Evolutionary conservation across 2,888 invertebrate genomes (phyloP), one percentile per base, ranked within the genome.

Genomic region (Cremastinae sp.): DNA sequence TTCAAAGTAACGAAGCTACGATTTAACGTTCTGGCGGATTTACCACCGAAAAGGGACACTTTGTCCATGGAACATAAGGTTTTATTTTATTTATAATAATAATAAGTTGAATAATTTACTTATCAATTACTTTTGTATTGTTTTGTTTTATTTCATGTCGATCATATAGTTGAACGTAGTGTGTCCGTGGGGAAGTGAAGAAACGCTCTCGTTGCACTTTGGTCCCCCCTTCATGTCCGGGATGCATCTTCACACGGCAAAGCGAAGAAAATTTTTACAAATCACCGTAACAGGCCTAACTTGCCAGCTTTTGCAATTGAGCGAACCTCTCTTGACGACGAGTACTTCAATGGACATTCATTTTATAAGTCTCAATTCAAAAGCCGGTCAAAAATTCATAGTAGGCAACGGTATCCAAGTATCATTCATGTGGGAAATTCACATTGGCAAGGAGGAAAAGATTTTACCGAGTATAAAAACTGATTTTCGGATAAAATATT

Each of bases 231-330:
- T 98, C 88, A 93, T 93, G 81, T 93, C 95, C 0, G 92, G 93
- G 0, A 95, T 96, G 92, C 93, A 95, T 64, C 91, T 98, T 10
- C 95, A 97, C 75, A 97, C 98, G 0, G 95, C 95, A 0, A 93
- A 94, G 82, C 92, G 93, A n/a, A 92, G 95, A 81, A 98, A 98
- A 90, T 97, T 96, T 85, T 88, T 97, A 14, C 96, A 97, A 88
- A 93, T 97, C 22, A 92, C 93, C 41, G 92, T 95, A 2, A 92
- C 93, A 3, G 94, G 95, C 45, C 90, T 92, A 45, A 89, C 90
- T 34, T 80, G 78, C 71, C 90, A 90, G 69, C 81, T 85, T 9
- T 73, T 91, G 3, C 87, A 89, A 74, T 81, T 92, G 34, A 88
- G 83, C 0, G 87, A 90, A 20, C 91, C 91, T 2, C 83, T 86